phyloP scores from a whole-genome alignment of 2,113 vertebrate species.

The Isurus oxyrinchus region DNA sequence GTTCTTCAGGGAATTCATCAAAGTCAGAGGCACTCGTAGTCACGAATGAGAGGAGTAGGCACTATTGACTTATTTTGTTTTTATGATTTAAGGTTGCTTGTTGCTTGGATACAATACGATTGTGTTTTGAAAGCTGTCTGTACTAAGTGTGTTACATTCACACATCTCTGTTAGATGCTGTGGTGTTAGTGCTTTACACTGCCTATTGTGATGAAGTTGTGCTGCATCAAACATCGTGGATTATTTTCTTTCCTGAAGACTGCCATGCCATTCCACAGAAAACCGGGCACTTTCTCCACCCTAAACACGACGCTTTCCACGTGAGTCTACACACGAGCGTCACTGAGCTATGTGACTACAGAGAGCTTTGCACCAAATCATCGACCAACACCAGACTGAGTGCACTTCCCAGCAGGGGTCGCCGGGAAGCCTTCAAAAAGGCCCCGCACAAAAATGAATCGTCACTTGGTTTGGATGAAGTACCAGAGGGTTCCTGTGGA shows the following conservation, averaged over 20 bases:
- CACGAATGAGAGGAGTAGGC: slow-evolving; percentile 29
- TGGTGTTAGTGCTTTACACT: neutral
- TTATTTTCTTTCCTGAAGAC: neutral
- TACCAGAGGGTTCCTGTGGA: neutral
- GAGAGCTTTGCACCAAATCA: neutral
- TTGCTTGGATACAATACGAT: slow-evolving; percentile 19
- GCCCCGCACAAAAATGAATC: neutral
- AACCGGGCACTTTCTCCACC: neutral
- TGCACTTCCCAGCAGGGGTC: neutral
- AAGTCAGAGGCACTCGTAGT: slow-evolving; percentile 10
- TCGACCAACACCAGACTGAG: neutral
- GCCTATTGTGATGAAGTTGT: neutral
- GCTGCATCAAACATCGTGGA: neutral
- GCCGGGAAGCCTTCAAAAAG: neutral
- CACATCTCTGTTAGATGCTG: neutral
- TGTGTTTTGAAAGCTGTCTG: neutral
- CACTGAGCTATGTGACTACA: neutral
- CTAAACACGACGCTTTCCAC: neutral
- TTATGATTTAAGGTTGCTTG: slow-evolving; percentile 28
- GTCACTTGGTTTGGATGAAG: neutral
- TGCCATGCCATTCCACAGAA: neutral
- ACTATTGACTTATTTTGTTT: slow-evolving; percentile 23
- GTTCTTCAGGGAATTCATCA: slow-evolving; percentile 28
- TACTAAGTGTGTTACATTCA: neutral
- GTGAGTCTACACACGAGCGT: neutral